Evolutionary conservation across 1,140 invertebrate species (phyloP).

Genomic region (Microplitis mediator): DNA sequence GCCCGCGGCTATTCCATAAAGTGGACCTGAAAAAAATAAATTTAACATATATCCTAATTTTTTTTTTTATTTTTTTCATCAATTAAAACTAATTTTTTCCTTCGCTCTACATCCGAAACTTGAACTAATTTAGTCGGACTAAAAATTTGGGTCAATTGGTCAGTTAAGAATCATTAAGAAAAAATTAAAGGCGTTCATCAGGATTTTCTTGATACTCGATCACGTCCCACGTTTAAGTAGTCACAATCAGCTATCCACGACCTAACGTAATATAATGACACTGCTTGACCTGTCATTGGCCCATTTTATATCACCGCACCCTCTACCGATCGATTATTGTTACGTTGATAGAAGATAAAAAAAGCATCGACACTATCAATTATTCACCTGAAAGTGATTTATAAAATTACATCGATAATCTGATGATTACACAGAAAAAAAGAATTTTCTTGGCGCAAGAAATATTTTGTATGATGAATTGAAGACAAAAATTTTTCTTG

Average conservation of each 20-base stretch:
- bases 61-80: not conserved
- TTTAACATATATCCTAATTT: not conserved
- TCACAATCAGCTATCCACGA: slow-evolving; percentile 2
- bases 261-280: not conserved
- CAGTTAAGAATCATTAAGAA: not conserved
- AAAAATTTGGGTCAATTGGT: not conserved
- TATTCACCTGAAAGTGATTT: not conserved
- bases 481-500: too few relatives aligned
- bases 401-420: too few relatives aligned
- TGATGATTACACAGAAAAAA: too few relatives aligned
- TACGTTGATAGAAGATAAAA: too few relatives aligned
- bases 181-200: not conserved
- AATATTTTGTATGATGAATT: too few relatives aligned
- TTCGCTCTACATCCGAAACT: too few relatives aligned
- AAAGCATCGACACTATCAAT: too few relatives aligned
- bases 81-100: not conserved
- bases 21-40: slow-evolving; percentile 31
- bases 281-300: not conserved
- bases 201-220: not conserved
- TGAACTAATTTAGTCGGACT: too few relatives aligned
- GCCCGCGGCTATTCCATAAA: slow-evolving; percentile 49
- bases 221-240: not conserved
- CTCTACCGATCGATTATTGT: not conserved
- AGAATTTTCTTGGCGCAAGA: too few relatives aligned
- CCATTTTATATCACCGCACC: not conserved